Evolutionary conservation across 2,797 vertebrate genomes (phyloP), one percentile per base, ranked within the genome.

Genomic region (Cryptoprocta ferox): DNA sequence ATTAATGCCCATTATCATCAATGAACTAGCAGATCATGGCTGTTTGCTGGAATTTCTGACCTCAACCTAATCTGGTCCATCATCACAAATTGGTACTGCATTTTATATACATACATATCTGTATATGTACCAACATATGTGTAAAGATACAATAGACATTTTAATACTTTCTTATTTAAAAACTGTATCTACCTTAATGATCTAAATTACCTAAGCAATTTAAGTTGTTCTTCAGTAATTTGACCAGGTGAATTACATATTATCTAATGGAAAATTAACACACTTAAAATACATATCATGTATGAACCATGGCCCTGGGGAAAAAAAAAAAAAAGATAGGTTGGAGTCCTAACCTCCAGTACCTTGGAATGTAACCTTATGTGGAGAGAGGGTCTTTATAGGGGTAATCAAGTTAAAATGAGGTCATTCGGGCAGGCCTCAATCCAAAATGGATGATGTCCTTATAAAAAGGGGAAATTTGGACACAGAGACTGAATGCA

Each of bases 211-310:
- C 28, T 61, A 81, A 81, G 32, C 3, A 91, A 56, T 28, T 81
- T 90, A 71, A 95, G 2, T 61, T 42, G 13, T 6, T 90, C 48
- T 63, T 97, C 37, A 89, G 63, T 75, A 84, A 82, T 80, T 65
- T 94, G 37, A 66, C 26, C 50, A 92, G 21, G 9, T 63, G 48
- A 92, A 71, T 68, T 1, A 82, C 50, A 28, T 4, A 56, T 63
- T 80, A 35, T 75, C 19, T 96, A 96, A 85, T 71, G 26, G 92
- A 88, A 8, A 94, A 90, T 28, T 66, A 39, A 78, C 65, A 88
- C 3, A 66, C 1, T 88, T 90, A 90, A 87, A 84, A 86, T 18
- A n/a, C 3, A 32, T 45, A 66, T 73, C 15, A 48, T 48, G 42
- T 32, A 53, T 95, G 39, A 95, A 93, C 15, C 39, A 7, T 61